These are phyloP conservation scores for Apodemia hepburni DNA, from an alignment of 2,888 invertebrate genomes.

Conservation along the genomic window DNA sequence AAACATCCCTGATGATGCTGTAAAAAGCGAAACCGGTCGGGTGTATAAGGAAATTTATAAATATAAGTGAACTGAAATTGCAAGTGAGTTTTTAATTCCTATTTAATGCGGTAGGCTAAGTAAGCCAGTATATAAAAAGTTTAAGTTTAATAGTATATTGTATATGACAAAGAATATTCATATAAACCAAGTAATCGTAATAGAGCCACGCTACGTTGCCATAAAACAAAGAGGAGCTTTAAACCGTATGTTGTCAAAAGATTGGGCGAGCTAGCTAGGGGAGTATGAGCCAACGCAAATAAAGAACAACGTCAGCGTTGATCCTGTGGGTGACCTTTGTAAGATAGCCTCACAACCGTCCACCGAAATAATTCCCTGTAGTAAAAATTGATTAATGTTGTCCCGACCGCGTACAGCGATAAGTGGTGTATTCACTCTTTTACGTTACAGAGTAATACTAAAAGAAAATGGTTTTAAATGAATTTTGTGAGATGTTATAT, in stretches of 20 bases:
- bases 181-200: slow-evolving; percentile 11
- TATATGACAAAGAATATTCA: background rate
- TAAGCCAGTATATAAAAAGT: background rate
- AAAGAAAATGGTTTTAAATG: slow-evolving; percentile 53
- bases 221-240: slow-evolving; percentile 59
- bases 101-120: background rate
- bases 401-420: slow-evolving; percentile 52
- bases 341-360: slow-evolving; percentile 39
- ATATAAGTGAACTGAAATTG: too few species aligned
- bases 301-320: slow-evolving; percentile 68
- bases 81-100: too few species aligned
- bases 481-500: slow-evolving; percentile 44
- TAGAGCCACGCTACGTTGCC: slow-evolving; percentile 23
- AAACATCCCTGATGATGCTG: too few species aligned
- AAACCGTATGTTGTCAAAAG: slow-evolving; percentile 60
- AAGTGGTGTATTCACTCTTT: slow-evolving; percentile 38
- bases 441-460: slow-evolving; percentile 17
- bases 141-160: background rate
- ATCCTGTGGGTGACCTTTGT: slow-evolving; percentile 56
- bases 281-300: slow-evolving; percentile 64
- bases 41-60: too few species aligned
- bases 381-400: slow-evolving; percentile 73
- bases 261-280: slow-evolving; percentile 42
- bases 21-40: too few species aligned
- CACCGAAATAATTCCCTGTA: slow-evolving; percentile 59